Conservation (phyloP, 2,888 invertebrate species). For the Eueremaeus valkanovi region DNA sequence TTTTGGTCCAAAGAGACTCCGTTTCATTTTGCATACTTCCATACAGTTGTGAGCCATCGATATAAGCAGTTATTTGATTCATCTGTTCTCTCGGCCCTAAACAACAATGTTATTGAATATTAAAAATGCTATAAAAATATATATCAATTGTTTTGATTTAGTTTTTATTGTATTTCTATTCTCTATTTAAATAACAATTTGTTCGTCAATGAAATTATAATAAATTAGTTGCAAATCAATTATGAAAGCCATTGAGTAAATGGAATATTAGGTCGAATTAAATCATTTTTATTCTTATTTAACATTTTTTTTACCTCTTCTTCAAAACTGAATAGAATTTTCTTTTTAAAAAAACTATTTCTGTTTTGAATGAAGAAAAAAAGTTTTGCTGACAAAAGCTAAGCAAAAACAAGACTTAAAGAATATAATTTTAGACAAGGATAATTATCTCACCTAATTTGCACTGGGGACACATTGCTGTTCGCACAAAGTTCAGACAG, state of each 20-base stretch:
- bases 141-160: background rate
- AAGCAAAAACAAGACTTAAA: background rate
- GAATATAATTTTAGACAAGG: background rate
- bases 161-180: background rate
- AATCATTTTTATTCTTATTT: background rate
- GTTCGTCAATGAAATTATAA: too few relatives aligned
- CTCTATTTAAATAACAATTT: background rate
- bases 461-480: slow-evolving; percentile 47
- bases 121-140: background rate
- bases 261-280: slow-evolving; percentile 5
- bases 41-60: slow-evolving; percentile 81
- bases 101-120: background rate
- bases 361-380: too few relatives aligned
- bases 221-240: background rate
- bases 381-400: background rate
- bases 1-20: slow-evolving; percentile 43
- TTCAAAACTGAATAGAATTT: background rate
- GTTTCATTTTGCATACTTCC: slow-evolving; percentile 56
- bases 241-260: background rate
- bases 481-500: slow-evolving; percentile 47
- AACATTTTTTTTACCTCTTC: background rate
- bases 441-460: slow-evolving; percentile 43
- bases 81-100: slow-evolving; percentile 69
- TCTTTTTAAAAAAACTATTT: too few relatives aligned
- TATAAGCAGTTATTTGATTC: slow-evolving; percentile 85